A percentile compares a stretch with the other conserved stretches of the same genome.
Conservation (phyloP, 2,113 vertebrate species). For the Cebus imitator region DNA sequence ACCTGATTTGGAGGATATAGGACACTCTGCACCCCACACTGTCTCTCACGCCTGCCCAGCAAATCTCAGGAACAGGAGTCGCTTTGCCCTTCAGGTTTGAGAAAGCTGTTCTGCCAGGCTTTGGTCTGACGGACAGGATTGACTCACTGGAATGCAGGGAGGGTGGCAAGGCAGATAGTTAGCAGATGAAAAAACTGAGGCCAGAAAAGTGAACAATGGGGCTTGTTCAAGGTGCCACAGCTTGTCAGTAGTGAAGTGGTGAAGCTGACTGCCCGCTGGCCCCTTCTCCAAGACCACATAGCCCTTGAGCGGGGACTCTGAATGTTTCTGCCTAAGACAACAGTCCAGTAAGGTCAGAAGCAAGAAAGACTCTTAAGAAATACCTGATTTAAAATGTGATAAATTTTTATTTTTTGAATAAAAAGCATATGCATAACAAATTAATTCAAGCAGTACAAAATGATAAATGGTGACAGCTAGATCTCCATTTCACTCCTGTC, state of each 20-base stretch:
- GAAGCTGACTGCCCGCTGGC: not conserved
- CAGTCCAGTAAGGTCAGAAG: not conserved
- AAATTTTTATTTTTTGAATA: not conserved
- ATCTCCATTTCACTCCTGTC: not conserved
- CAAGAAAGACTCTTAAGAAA: not conserved
- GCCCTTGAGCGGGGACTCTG: not conserved
- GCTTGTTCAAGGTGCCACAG: not conserved
- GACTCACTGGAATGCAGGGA: not conserved
- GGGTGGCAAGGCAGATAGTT: not conserved
- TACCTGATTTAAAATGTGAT: not conserved
- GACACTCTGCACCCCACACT: accelerated
- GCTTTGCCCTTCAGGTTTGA: not conserved
- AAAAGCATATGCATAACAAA: not conserved
- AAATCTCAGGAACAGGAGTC: not conserved
- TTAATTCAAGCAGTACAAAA: not conserved
- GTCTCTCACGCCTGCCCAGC: not conserved
- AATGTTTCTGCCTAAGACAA: not conserved
- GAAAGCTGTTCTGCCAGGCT: not conserved
- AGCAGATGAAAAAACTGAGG: not conserved
- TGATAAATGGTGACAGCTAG: not conserved
- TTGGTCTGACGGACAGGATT: no score
- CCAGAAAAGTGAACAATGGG: not conserved
- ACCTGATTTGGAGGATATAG: not conserved
- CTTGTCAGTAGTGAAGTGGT: not conserved
- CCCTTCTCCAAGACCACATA: not conserved